Base-by-base conservation (phyloP, 2,888 invertebrate species). In the Caradrina kadenii region DNA sequence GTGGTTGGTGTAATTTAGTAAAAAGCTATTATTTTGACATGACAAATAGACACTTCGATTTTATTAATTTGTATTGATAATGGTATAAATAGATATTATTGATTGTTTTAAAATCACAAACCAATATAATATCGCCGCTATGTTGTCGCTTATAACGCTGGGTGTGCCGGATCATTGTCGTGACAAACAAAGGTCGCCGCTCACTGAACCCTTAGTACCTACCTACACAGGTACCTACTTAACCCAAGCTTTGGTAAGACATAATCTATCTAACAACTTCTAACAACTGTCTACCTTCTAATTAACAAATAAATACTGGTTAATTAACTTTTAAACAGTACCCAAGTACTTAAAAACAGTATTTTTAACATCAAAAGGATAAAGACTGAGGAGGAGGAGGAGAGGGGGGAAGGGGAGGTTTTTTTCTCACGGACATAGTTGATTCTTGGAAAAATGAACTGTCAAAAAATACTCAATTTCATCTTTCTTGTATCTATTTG, bases 241-340 rank as follows among this genome's bases (percentile, higher is more conserved):
- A 60, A 63, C 26, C 56, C 69, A 81, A 70, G 68, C 79, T 81
- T 85, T 76, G 79, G 82, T 58, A 72, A 69, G 19, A 55, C 79
- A 70, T 67, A 82, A 84, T 80, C 79, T 77, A 79, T 65, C 64
- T 71, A 74, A 81, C 79, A 87, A 85, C 79, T 80, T 59, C 65
- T 68, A 80, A 86, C 84, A 84, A 83, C 79, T 74, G 72, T 67
- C 76, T 77, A 66, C 56, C 73, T 84, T 84, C 84, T 87, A 87
- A 88, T 86, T 84, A 88, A 81, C 72, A 68, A 79, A 82, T 73
- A 70, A 82, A 70, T 72, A 80, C 81, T 71, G 71, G 77, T 73
- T 85, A 85, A 81, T 86, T 85, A 83, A 79, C 73, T 75, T 72
- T 69, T 63, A 66, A 79, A 76, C 58, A 62, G 76, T 69, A 79